Percentiles rank a stretch among this genome's conserved stretches.
These are phyloP conservation scores for Bubalus kerabau DNA, from an alignment of 2,113 vertebrate species.

Conservation along the genomic window DNA sequence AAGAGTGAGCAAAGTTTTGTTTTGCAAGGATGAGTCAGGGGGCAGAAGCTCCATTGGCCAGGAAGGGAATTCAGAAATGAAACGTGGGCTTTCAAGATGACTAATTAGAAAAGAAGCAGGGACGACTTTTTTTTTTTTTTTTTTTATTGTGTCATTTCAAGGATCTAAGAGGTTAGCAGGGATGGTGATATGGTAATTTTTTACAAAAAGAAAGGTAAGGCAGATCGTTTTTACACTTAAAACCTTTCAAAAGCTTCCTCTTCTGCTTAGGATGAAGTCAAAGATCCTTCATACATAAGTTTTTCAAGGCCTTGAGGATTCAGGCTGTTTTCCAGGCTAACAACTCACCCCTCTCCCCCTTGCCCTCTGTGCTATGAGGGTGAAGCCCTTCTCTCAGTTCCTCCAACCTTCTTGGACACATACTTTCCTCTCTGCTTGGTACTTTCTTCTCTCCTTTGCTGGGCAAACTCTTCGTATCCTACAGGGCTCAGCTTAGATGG, in stretches of 20 bases:
- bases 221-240: neutral
- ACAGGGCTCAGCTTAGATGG: neutral
- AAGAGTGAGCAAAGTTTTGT: slow-evolving; percentile 52
- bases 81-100: slow-evolving; percentile 60
- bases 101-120: slow-evolving; percentile 34
- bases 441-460: neutral
- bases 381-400: neutral
- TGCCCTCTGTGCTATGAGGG: neutral
- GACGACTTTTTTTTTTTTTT: slow-evolving; percentile 30
- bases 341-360: neutral
- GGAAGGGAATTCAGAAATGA: slow-evolving; percentile 60
- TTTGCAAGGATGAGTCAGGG: slow-evolving; percentile 17
- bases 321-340: neutral
- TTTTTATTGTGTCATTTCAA: neutral
- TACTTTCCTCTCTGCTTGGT: neutral
- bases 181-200: neutral
- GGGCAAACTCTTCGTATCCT: neutral
- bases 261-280: neutral
- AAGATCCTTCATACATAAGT: neutral
- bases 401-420: neutral
- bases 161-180: slow-evolving; percentile 13
- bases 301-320: neutral
- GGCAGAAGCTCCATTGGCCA: slow-evolving; percentile 47
- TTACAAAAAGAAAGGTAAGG: neutral
- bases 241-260: neutral